Percentiles rank a stretch among this genome's conserved stretches.
Evolutionary conservation across 2,797 vertebrate species (phyloP).

Genomic region (Phataginus tricuspis): DNA sequence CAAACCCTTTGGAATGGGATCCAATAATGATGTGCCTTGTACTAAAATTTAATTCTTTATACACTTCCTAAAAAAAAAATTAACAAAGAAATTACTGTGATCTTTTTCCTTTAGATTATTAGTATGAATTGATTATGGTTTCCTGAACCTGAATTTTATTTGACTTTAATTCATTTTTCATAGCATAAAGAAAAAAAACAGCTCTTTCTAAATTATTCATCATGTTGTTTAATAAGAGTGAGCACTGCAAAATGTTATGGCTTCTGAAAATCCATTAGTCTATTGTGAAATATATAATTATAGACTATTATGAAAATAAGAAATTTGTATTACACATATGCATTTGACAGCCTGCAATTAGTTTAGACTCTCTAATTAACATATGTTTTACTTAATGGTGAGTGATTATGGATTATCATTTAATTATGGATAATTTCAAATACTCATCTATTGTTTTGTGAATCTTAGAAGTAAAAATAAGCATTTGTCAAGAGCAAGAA

Average conservation of each 20-base stretch:
- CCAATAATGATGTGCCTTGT: background rate
- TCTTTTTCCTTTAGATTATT: constrained; percentile 24
- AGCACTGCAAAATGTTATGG: background rate
- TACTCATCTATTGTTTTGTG: constrained; percentile 49
- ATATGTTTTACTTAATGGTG: constrained; percentile 80
- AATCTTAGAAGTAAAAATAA: constrained; percentile 68
- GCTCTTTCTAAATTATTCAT: constrained; percentile 62
- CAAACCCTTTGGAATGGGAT: background rate
- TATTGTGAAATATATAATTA: constrained; percentile 79
- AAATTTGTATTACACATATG: constrained; percentile 74
- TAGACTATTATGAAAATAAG: constrained; percentile 77
- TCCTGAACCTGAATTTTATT: constrained; percentile 63
- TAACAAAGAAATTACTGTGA: background rate
- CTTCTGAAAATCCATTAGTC: constrained; percentile 70
- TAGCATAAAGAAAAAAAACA: constrained; percentile 59
- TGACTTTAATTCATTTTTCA: constrained; percentile 63
- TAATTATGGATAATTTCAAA: constrained; percentile 78
- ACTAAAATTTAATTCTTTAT: background rate
- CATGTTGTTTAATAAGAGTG: constrained; percentile 44
- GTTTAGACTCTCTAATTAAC: constrained; percentile 77
- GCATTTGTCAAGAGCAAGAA: constrained; percentile 57
- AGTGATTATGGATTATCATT: constrained; percentile 79
- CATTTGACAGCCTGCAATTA: constrained; percentile 78
- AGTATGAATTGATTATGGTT: constrained; percentile 30
- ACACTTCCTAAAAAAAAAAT: background rate